phyloP scores from a whole-genome alignment of 92 coral and sea anemone species.

The Zoanthus solanderi region DNA sequence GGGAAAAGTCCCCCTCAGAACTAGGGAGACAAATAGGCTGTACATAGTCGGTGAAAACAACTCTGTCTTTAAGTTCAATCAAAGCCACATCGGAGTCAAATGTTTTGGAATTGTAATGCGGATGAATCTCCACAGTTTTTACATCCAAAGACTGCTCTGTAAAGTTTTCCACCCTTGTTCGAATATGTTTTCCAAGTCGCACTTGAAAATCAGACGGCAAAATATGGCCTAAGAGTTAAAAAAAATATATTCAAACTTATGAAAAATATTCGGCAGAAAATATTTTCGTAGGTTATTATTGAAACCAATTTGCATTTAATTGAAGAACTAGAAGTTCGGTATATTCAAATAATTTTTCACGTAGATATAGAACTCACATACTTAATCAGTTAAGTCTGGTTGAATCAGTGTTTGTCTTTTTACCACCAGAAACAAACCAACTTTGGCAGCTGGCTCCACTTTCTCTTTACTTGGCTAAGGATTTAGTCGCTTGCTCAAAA shows the following conservation, averaged over 20 bases:
- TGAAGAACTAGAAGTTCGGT: no score
- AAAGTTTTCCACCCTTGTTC: conserved; percentile 49
- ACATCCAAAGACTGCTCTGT: conserved; percentile 69
- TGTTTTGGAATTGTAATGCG: conserved; percentile 47
- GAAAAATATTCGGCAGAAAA: neutral
- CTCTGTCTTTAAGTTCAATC: conserved; percentile 68
- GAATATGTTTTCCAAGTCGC: conserved; percentile 84
- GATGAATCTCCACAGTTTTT: conserved; percentile 66
- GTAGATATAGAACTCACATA: no score
- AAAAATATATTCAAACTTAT: neutral
- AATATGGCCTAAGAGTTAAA: conserved; percentile 18
- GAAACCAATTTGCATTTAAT: no score
- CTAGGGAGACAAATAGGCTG: conserved; percentile 91
- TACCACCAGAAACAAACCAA: no score
- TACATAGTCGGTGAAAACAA: conserved; percentile 81
- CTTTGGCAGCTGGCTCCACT: no score
- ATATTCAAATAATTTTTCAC: no score
- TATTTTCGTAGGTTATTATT: neutral
- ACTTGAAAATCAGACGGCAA: conserved; percentile 57
- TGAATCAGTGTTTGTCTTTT: no score
- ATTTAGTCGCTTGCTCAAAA: no score
- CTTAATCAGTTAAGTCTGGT: no score
- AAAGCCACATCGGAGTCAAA: conserved; percentile 93
- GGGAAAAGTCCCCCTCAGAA: conserved; percentile 49
- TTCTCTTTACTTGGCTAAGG: no score